Percentiles rank a stretch among this genome's conserved stretches.
Conservation (phyloP, 2,797 vertebrate species). For the Moxostoma hubbsi region DNA sequence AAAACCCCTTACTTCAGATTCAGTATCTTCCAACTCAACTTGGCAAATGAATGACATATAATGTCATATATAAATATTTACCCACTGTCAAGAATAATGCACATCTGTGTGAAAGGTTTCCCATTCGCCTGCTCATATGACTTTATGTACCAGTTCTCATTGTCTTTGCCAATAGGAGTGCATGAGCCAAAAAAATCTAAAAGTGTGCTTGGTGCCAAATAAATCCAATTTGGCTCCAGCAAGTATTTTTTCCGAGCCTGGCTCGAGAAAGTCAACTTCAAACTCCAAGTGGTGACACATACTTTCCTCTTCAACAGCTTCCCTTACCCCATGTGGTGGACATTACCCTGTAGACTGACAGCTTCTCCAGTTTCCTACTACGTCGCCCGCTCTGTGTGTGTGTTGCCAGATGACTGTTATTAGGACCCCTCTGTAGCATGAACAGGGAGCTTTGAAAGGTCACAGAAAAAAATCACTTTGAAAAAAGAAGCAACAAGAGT, state of each 20-base stretch:
- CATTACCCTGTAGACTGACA: constrained; percentile 61
- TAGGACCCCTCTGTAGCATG: constrained; percentile 47
- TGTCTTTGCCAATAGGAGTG: constrained; percentile 46
- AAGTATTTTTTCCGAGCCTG: constrained; percentile 17
- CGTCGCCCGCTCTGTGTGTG: constrained; percentile 30
- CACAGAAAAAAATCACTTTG: constrained; percentile 22
- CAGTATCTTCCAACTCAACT: constrained; percentile 12
- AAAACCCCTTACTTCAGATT: constrained; percentile 36
- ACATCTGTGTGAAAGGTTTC: constrained; percentile 30
- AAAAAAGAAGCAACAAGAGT: constrained; percentile 50
- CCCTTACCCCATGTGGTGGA: constrained; percentile 61
- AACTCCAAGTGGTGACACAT: constrained; percentile 57
- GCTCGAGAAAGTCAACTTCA: constrained; percentile 42
- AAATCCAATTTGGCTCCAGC: constrained; percentile 48
- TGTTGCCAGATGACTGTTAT: constrained; percentile 57
- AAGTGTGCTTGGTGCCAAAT: constrained; percentile 42
- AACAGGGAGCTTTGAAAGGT: constrained; percentile 58
- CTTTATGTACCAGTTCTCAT: constrained; percentile 30
- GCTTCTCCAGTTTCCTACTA: constrained; percentile 53
- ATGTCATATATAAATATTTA: too few species aligned
- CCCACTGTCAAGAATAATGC: constrained; percentile 50
- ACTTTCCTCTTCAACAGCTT: constrained; percentile 55
- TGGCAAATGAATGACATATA: constrained; percentile 39
- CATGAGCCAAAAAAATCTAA: constrained; percentile 39
- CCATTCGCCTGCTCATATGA: constrained; percentile 17